Evolutionary conservation across 2,888 invertebrate species (phyloP), one percentile per base, ranked within the genome.

Genomic region (Pheosia tremula): DNA sequence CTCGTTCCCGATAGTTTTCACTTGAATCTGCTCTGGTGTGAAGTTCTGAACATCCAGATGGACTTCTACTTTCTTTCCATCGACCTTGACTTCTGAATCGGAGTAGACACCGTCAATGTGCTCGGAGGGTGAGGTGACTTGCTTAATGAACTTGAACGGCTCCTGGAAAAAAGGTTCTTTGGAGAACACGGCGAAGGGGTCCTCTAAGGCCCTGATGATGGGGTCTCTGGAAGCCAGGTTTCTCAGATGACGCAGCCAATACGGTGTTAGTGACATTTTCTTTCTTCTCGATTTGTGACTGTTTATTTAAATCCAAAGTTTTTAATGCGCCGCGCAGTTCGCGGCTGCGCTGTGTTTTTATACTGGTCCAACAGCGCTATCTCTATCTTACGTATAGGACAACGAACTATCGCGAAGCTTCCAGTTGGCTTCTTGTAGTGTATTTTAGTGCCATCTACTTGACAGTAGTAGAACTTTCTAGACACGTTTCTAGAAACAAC

Each of bases 21-120:
- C 97, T 8, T 95, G 94, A 49, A 98, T 95, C 85, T 97, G 97
- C 13, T 96, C 95, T 0, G 97, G 97, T n/a, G 94, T 90, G 78
- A 97, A 97, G 74, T 97, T 96, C 77, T 96, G 95, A 0, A 97
- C 97, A 80, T 97, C 97, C 75, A 97, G 87, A 69, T 95, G 95
- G 9, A 96, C 96, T 80, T 96, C 96, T 68, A 96, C 96, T 64
- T 96, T 95, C 75, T 96, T 95, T n/a, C 95, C 95, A 78, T 95
- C 95, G 36, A 92, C 85, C 64, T 94, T 91, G 5, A 96, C 88
- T 63, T 94, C 95, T 0, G 94, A 94, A 11, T 94, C 94, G 36
- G 95, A 94, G 76, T 94, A 95, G 50, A 93, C 83, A 24, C 94
- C 94, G 66, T 94, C 88, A 59, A 94, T 87, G 3, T 85, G 77